Base-by-base conservation (phyloP, 1,140 invertebrate genomes). In the Druon quercuslanigerum region DNA sequence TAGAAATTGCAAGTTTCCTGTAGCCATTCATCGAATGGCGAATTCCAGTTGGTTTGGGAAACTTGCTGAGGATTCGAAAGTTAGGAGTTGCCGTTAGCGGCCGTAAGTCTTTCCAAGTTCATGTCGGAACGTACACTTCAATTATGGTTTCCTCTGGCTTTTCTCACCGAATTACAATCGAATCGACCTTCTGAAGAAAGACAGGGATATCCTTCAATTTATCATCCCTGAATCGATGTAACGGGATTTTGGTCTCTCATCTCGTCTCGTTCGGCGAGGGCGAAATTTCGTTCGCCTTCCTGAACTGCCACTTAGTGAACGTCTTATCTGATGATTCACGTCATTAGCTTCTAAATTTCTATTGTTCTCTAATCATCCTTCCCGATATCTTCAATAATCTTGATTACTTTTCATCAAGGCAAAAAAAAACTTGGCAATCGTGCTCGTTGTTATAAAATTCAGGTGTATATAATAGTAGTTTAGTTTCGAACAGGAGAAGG, bases 81-180 rank as follows among this genome's bases (percentile, higher is more conserved):
- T 81, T 83, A 70, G 78, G 80, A 74, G 78, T 70, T 79, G 74
- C 80, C 83, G 84, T 84, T 84, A 84, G 80, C 66, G 75, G 73
- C 46, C 74, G 66, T 56, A 50, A 71, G 74, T 83, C 72, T 77
- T 73, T 77, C 25, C 71, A 81, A 85, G 79, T 82, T 82, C 74
- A 76, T 77, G 77, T 82, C 77, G 75, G 74, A 76, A 56, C 76
- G 79, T 66, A 72, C 81, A 81, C 79, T 85, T 77, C 82, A 85
- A 85, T 84, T 84, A 85, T 76, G 81, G 73, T 76, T 80, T 73
- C 66, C 79, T 78, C 79, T 78, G 79, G 79, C 60, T 71, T 76
- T 81, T 73, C 57, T 77, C 74, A 57, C 75, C 79, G 80, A 76
- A 52, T 79, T 72, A 71, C 78, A 79, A 81, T 82, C 80, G 73